Base-by-base conservation (phyloP, 2,113 vertebrate genomes). In the Campylomormyrus numenius region DNA sequence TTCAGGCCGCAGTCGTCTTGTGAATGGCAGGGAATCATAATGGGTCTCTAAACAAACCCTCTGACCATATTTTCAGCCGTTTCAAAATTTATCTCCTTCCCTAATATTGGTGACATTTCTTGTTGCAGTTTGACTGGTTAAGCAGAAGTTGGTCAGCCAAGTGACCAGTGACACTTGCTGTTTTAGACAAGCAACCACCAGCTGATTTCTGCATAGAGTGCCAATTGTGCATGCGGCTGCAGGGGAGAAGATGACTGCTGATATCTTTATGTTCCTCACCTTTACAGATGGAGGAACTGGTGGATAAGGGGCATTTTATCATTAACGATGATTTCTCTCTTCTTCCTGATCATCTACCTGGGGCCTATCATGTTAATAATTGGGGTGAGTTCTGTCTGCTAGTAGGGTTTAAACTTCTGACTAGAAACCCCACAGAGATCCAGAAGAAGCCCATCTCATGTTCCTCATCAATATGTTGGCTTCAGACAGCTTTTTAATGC, bases 261-360 rank as follows among this genome's bases (percentile, higher is more conserved):
- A 46, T 31, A 80, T 19, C 86, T 70, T 4, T 56, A 3, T 88
- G 31, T 49, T 45, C 85, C 3, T 89, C 42, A 86, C 89, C 91
- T 88, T 89, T 70, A 70, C 93, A 99, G 98, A 93, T 99, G 98
- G 98, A 99, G 98, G 94, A 99, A 99, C 91, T 99, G 98, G 97
- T 99, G 98, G 98, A 97, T 99, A 93, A 97, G 98, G 93, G 97
- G 98, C 45, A 97, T 99, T 94, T 95, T 99, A 92, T 97, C 97
- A 80, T 90, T 99, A 77, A 96, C 97, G 52, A 99, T 99, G 98
- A 99, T 99, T n/a, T 96, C 94, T 8, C 94, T 95, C 3, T 99
- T 98, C 93, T 98, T 97, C 93, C 94, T 99, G 74, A 96, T 98
- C 91, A 99, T 99, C 95, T 99, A 97, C 66, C 93, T 99, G 96